Conservation (phyloP, 37 sponge, comb jelly and placozoan genomes). For the Halisarca cf. caerulea region DNA sequence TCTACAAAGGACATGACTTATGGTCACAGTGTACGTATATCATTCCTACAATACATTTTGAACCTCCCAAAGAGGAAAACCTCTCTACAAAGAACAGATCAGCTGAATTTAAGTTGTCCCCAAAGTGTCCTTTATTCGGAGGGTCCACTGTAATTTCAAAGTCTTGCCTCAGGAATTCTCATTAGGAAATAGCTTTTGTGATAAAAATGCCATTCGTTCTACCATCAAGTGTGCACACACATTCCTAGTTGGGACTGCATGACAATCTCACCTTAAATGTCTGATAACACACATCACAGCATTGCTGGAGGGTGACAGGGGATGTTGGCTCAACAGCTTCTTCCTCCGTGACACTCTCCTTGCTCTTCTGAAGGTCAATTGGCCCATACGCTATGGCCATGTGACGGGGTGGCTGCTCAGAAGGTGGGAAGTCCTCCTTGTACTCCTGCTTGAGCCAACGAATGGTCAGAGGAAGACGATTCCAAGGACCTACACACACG, state of each 20-base stretch:
- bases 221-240: too few species aligned
- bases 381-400: constrained; percentile 81
- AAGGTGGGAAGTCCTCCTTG: constrained; percentile 37
- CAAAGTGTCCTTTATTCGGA: too few species aligned
- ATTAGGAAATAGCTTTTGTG: too few species aligned
- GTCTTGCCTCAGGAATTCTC: too few species aligned
- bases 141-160: too few species aligned
- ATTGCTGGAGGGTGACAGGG: background rate
- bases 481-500: constrained; percentile 57
- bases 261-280: background rate
- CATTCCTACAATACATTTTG: too few species aligned
- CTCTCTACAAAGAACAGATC: too few species aligned
- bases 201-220: too few species aligned
- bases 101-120: too few species aligned
- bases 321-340: background rate
- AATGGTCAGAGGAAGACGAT: constrained; percentile 70
- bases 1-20: too few species aligned
- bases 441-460: constrained; percentile 71
- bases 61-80: too few species aligned
- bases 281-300: constrained; percentile 12
- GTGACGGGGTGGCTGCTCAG: constrained; percentile 70
- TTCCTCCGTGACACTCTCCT: background rate
- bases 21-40: too few species aligned
- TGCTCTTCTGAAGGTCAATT: constrained; percentile 41
- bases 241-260: background rate